Base-by-base conservation (phyloP, 2,888 invertebrate genomes). In the Diarsia mendica region DNA sequence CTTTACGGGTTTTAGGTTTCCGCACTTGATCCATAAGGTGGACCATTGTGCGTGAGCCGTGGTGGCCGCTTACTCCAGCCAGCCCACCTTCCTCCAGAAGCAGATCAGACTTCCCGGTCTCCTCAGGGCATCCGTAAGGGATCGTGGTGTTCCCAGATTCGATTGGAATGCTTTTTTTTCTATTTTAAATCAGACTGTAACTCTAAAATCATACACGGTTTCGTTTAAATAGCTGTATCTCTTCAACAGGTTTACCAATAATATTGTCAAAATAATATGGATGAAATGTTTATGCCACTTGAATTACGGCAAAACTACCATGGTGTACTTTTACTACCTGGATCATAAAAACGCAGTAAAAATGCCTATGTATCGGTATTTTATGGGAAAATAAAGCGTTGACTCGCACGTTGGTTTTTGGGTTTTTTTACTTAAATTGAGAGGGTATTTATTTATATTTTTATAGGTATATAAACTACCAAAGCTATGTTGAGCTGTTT, bases 321-420 rank as follows among this genome's bases (percentile, higher is more conserved):
- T 53, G 53, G 28, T 49, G 44, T 44, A 79, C 28, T 28, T 5
- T 13, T 39, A 18, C 10, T 15, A 63, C 76, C 61, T 79, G 48
- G 1, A 3, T 11, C 63, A 72, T 77, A 77, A 77, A 77, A 77
- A 72, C 15, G 48, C 53, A 80, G 20, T 77, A 79, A 77, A 74
- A 77, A n/a, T 20, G 9, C 6, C 0, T 23, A 49, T 15, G 20
- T 44, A 72, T 68, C n/a, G 58, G 23, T n/a, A 46, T 72, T 79
- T 77, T 72, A 77, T 63, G 80, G 63, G n/a, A 49, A 79, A 79
- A 33, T 77, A 72, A 77, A 72, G 28, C 13, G 63, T 9, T 6
- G n/a, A 63, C 18, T 44, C 28, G 3, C 48, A 23, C 61, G 48
- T 55, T 55, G 49, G 28, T 11, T 51, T 65, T 68, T 11, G 0